Evolutionary conservation across 2,113 vertebrate genomes (phyloP).

Genomic region (Muscicapa adusta): DNA sequence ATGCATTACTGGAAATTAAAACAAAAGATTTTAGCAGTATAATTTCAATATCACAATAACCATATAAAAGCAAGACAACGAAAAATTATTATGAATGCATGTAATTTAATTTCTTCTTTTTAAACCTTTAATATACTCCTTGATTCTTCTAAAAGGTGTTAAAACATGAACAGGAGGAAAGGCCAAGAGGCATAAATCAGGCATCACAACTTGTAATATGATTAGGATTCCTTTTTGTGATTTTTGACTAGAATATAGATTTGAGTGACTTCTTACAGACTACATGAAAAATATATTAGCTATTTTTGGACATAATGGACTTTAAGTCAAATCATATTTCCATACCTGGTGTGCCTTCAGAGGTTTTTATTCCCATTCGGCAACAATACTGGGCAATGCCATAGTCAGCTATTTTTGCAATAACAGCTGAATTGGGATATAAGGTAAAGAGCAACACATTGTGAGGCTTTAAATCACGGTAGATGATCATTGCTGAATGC

Average conservation of each 20-base stretch:
- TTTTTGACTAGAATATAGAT: background rate
- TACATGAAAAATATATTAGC: background rate
- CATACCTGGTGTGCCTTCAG: conserved; percentile 92
- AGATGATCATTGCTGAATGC: conserved; percentile 95
- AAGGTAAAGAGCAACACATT: conserved; percentile 94
- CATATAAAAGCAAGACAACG: background rate
- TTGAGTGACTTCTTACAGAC: background rate
- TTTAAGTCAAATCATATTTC: background rate
- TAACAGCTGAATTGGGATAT: conserved; percentile 86
- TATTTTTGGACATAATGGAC: background rate
- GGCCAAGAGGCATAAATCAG: background rate
- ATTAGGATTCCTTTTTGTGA: background rate
- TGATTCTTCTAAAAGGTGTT: background rate
- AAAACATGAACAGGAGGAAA: background rate
- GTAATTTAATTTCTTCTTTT: background rate
- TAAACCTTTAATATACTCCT: background rate
- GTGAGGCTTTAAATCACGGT: conserved; percentile 96
- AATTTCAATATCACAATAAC: background rate
- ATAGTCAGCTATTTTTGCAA: conserved; percentile 96
- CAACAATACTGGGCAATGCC: conserved; percentile 97
- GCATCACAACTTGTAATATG: background rate
- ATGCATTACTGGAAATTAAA: background rate
- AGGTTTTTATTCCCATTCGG: conserved; percentile 93
- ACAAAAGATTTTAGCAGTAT: background rate
- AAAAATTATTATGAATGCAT: background rate